These are phyloP conservation scores for Cheilosia vernalis DNA, from an alignment of 2,888 invertebrate genomes.

Conservation along the genomic window DNA sequence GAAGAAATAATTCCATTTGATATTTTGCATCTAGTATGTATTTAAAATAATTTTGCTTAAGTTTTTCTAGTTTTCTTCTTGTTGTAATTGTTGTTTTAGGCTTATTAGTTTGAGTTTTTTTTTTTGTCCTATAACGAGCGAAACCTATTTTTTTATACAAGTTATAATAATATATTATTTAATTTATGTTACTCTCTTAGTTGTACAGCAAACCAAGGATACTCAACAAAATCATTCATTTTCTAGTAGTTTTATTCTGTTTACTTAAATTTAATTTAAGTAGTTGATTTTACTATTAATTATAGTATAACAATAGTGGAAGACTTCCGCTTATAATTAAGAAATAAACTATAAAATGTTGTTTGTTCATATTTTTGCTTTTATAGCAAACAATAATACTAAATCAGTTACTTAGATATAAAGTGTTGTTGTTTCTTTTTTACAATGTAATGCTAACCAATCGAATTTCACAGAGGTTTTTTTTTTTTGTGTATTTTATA, in stretches of 20 bases:
- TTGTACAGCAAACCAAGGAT: conserved; percentile 38
- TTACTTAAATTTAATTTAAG: conserved; percentile 57
- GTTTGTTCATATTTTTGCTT: conserved; percentile 22
- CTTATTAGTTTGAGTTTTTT: conserved; percentile 10
- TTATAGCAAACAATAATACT: conserved; percentile 2
- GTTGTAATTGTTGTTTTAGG: background rate
- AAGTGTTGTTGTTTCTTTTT: background rate
- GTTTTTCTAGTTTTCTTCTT: background rate
- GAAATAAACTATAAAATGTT: conserved; percentile 73
- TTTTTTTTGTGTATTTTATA: conserved; percentile 23
- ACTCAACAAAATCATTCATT: conserved; percentile 34
- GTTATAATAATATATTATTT: conserved; percentile 58
- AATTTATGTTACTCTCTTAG: conserved; percentile 11
- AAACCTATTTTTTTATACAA: conserved; percentile 65
- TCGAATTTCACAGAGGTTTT: conserved; percentile 33
- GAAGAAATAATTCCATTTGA: conserved; percentile 23
- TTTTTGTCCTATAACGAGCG: conserved; percentile 55
- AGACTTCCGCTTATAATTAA: conserved; percentile 83
- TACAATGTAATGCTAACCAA: conserved; percentile 36
- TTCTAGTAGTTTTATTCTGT: conserved; percentile 20
- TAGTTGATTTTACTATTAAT: conserved; percentile 61
- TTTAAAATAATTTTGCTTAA: conserved; percentile 33
- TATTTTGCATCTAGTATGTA: conserved; percentile 8
- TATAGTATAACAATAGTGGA: conserved; percentile 82
- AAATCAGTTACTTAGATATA: conserved; percentile 5